Conservation (phyloP, 2,113 vertebrate genomes). For the Gymnobelideus leadbeateri region DNA sequence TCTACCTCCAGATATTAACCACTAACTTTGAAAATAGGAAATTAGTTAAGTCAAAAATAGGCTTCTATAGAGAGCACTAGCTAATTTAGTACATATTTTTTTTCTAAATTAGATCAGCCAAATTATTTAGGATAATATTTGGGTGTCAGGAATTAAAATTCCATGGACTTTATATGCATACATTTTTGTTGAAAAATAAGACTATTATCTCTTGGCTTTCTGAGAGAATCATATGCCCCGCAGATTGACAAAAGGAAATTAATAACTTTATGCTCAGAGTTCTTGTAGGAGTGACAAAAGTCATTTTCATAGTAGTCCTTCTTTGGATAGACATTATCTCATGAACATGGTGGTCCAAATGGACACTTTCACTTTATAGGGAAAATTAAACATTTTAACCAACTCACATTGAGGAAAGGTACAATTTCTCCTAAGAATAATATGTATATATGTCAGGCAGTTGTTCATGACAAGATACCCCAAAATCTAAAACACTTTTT, state of each 20-base stretch:
- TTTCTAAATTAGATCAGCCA: not conserved
- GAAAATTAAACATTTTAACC: not conserved
- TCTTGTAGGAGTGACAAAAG: constrained; percentile 26
- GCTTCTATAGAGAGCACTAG: not conserved
- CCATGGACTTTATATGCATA: constrained; percentile 22
- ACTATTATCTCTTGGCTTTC: constrained; percentile 38
- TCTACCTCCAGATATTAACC: not conserved
- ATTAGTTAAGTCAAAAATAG: not conserved
- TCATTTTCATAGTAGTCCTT: constrained; percentile 53
- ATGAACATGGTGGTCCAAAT: constrained; percentile 27
- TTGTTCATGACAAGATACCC: constrained; percentile 8
- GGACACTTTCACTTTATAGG: not conserved
- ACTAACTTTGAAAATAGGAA: not conserved
- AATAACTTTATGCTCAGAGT: constrained; percentile 42
- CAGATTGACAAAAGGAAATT: constrained; percentile 27
- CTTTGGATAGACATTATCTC: constrained; percentile 5
- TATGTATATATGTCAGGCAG: not conserved
- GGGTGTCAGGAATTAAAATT: constrained; percentile 9
- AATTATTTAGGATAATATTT: constrained; percentile 27
- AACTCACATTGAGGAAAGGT: constrained; percentile 11
- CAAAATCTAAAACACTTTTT: constrained; percentile 42
- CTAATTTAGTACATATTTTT: not conserved
- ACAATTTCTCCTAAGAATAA: not conserved
- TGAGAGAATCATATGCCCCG: constrained; percentile 23
- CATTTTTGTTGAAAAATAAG: constrained; percentile 30